Base-by-base conservation (phyloP, 1,140 invertebrate species). In the Steinernema khuongi region DNA sequence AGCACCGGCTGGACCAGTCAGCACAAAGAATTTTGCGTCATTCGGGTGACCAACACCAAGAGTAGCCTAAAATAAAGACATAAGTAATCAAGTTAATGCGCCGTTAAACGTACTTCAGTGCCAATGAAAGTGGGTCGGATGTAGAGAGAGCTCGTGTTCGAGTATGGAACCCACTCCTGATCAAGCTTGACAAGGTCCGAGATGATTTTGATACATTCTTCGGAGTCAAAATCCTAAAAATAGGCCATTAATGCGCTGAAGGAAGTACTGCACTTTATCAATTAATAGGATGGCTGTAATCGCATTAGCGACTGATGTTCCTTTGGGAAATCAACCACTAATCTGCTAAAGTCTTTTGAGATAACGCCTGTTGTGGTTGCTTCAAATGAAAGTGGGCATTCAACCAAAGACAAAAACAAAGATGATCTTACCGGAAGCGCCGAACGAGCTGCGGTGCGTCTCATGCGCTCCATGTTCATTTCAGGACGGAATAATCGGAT, bases 151-250 rank as follows among this genome's bases (percentile, higher is more conserved):
- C 90, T 88, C 18, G 83, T 82, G 81, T 91, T 90, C 1, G 91
- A 91, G 85, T 94, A 91, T 1, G 97, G 97, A 2, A 99, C 93
- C 96, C 96, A 99, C 86, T 97, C 94, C 82, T 93, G 91, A 84
- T 99, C 97, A 74, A 98, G 91, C 82, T 90, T 89, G 67, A 99
- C 88, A 44, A 99, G 88, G 80, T 93, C 90, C 80, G 90, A 90
- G 17, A 99, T 88, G 81, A 94, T 94, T 85, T 92, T 90, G 18
- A 96, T 89, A 74, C 98, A 87, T 86, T 99, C 94, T 18, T 90
- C 87, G 0, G 90, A 89, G 85, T 95, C 92, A 87, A 99, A 99
- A 69, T 89, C 90, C 88, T 89, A 74, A 43, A 83, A 77, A 19
- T 17, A 22, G 36, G 76, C 28, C 11, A 80, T 74, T 36, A 75